Conservation (phyloP, 2,888 invertebrate species). For the Antheraea assamensis region DNA sequence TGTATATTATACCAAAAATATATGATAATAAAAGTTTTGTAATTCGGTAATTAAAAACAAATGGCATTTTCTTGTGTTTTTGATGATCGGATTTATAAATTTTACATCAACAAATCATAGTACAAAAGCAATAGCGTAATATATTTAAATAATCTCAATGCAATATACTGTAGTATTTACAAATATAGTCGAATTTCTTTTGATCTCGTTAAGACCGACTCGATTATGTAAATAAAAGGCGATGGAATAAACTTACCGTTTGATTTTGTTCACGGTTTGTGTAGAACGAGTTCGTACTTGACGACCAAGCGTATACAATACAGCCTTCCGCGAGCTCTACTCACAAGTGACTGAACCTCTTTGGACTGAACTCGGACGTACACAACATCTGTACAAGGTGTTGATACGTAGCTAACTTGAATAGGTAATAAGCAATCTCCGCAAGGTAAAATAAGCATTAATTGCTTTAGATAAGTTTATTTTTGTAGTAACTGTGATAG, state of each 20-base stretch:
- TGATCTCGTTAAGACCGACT: constrained; percentile 4
- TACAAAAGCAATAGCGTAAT: not conserved
- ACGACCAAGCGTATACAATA: constrained; percentile 16
- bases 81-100: not conserved
- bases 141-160: not conserved
- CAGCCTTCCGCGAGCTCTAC: constrained; percentile 35
- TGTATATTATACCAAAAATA: not conserved
- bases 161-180: not conserved
- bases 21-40: not conserved
- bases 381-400: not conserved
- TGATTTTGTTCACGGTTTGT: constrained; percentile 26
- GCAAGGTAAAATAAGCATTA: not conserved
- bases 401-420: not conserved
- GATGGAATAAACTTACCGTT: constrained; percentile 35
- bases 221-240: constrained; percentile 24
- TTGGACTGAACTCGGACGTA: not conserved
- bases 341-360: constrained; percentile 33
- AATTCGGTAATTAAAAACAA: not conserved
- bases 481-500: not conserved
- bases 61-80: not conserved
- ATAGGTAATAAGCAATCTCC: not conserved
- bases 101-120: not conserved
- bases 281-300: constrained; percentile 21
- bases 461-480: not conserved
- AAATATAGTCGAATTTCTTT: not conserved